These are phyloP conservation scores for Aurelia sp. DNA, from an alignment of 30 jellyfish, hydroid and myxozoan species.

Conservation along the genomic window DNA sequence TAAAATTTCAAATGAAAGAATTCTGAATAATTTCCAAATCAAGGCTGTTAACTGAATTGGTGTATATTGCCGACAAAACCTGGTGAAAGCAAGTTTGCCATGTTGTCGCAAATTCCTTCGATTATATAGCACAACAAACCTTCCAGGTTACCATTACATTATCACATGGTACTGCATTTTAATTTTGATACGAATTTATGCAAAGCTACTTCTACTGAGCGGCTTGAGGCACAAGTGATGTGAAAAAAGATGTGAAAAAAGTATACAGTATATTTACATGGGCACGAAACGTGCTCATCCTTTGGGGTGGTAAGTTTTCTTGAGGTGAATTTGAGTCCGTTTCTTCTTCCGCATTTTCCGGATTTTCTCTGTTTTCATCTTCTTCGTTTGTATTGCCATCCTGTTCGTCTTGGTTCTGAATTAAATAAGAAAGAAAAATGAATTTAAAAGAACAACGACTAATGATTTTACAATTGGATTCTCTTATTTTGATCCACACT, in stretches of 20 bases:
- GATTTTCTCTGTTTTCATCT: conserved; percentile 13
- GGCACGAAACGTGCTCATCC: conserved; percentile 38
- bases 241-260: conserved; percentile 68
- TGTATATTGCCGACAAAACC: no score
- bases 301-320: not conserved
- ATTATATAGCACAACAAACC: no score
- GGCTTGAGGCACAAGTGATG: conserved; percentile 65
- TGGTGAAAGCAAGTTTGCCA: no score
- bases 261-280: conserved; percentile 50
- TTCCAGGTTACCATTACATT: no score
- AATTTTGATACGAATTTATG: no score
- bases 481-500: no score
- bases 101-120: no score
- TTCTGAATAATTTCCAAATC: no score
- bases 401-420: conserved; percentile 19
- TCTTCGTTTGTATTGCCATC: conserved; percentile 7
- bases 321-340: conserved; percentile 15
- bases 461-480: no score
- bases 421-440: not conserved
- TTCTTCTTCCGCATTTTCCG: conserved; percentile 1
- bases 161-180: no score
- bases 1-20: no score
- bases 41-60: no score
- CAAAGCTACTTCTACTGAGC: conserved; percentile 22
- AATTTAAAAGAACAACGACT: not conserved